Conservation (phyloP, 2,797 vertebrate genomes). For the Megaceryle alcyon region DNA sequence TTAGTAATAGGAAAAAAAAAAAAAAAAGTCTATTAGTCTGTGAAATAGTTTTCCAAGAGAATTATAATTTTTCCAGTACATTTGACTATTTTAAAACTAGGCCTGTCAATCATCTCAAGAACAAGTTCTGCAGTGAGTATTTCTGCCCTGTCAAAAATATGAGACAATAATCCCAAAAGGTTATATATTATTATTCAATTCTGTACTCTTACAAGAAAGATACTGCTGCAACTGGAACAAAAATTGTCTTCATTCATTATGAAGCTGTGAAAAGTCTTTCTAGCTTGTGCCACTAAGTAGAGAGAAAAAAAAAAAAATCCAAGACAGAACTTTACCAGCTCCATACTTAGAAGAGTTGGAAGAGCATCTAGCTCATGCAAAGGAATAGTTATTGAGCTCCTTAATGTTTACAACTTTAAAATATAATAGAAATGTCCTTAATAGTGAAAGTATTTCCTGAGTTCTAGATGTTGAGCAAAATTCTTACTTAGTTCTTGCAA, state of each 20-base stretch:
- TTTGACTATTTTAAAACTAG: conserved; percentile 23
- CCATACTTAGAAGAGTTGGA: neutral
- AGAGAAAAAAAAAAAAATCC: neutral
- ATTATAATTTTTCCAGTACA: neutral
- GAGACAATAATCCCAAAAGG: conserved; percentile 26
- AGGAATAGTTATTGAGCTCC: neutral
- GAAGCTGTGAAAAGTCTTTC: conserved; percentile 10
- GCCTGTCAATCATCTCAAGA: conserved; percentile 17
- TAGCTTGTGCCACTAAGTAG: neutral
- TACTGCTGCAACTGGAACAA: neutral
- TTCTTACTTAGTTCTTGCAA: conserved; percentile 97
- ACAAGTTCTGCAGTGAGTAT: neutral
- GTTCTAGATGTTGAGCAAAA: neutral
- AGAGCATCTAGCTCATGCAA: neutral
- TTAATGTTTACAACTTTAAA: neutral
- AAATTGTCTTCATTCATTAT: conserved; percentile 44
- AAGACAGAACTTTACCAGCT: neutral
- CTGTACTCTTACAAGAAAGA: neutral
- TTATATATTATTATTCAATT: conserved; percentile 27
- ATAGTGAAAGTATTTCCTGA: neutral
- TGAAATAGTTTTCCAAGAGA: neutral
- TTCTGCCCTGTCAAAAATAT: conserved; percentile 36
- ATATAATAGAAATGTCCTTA: neutral
- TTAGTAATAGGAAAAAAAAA: neutral
- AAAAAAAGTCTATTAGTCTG: neutral